These are phyloP conservation scores for Epizoanthus stellaris DNA, from an alignment of 92 coral and sea anemone genomes.

Conservation along the genomic window DNA sequence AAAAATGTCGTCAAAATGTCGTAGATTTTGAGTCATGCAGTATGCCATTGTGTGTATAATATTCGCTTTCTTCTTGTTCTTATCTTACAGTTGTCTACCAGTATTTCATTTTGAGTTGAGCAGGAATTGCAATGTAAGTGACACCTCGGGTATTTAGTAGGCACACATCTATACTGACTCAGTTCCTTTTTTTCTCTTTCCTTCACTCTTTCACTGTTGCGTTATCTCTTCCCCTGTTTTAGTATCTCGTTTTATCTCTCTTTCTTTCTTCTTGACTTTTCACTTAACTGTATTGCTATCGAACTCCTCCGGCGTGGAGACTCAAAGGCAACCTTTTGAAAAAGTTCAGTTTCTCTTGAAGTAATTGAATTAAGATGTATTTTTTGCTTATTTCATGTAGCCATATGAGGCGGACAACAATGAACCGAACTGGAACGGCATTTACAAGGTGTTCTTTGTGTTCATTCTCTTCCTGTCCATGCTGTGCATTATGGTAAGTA, in stretches of 20 bases:
- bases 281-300: too few species aligned
- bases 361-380: too few species aligned
- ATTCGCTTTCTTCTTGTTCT: background rate
- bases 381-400: background rate
- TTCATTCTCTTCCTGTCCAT: constrained; percentile 42
- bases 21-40: too few species aligned
- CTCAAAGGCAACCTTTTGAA: background rate
- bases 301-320: too few species aligned
- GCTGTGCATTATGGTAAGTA: constrained; percentile 62
- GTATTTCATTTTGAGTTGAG: constrained; percentile 65
- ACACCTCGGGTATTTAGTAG: background rate
- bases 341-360: background rate
- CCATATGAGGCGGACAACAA: background rate
- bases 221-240: too few species aligned
- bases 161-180: too few species aligned
- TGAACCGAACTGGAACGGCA: constrained; percentile 62
- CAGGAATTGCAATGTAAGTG: constrained; percentile 40
- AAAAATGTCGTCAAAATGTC: too few species aligned
- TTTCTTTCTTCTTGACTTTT: too few species aligned
- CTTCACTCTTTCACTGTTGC: too few species aligned
- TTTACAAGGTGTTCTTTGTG: constrained; percentile 54
- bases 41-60: too few species aligned
- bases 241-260: too few species aligned
- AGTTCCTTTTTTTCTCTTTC: too few species aligned
- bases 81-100: constrained; percentile 63